These are phyloP conservation scores for Atethmia centrago DNA, from an alignment of 2,888 invertebrate species.

Conservation along the genomic window DNA sequence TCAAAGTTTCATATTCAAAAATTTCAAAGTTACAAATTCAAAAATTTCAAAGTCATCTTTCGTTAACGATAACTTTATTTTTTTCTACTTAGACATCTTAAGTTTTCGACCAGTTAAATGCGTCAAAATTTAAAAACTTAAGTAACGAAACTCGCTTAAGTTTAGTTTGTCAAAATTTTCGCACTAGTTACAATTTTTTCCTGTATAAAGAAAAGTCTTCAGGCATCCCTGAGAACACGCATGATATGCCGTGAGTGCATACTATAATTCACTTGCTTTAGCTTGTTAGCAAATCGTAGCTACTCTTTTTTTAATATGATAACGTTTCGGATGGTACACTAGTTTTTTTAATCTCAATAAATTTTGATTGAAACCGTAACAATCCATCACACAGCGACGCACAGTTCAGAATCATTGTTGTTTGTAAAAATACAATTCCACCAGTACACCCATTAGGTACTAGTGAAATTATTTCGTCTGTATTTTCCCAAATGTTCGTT, in stretches of 20 bases:
- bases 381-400: conserved; percentile 5
- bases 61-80: no score
- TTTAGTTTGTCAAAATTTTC: no score
- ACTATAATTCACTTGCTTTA: conserved; percentile 54
- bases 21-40: no score
- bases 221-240: conserved; percentile 51
- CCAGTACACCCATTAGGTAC: not conserved
- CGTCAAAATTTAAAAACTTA: no score
- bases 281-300: conserved; percentile 29
- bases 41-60: no score
- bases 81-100: no score
- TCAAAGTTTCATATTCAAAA: no score
- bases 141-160: no score
- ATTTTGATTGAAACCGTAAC: conserved; percentile 32
- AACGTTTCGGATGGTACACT: conserved; percentile 13
- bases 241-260: conserved; percentile 42
- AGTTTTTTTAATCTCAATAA: conserved; percentile 22
- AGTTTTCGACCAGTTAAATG: no score
- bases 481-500: conserved; percentile 37
- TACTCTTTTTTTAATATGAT: not conserved
- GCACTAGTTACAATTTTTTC: no score
- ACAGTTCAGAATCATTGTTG: conserved; percentile 6
- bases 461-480: conserved; percentile 15
- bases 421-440: conserved; percentile 32
- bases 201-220: not conserved